Evolutionary conservation across 2,113 vertebrate genomes (phyloP).

Genomic region (Oryzias celebensis): DNA sequence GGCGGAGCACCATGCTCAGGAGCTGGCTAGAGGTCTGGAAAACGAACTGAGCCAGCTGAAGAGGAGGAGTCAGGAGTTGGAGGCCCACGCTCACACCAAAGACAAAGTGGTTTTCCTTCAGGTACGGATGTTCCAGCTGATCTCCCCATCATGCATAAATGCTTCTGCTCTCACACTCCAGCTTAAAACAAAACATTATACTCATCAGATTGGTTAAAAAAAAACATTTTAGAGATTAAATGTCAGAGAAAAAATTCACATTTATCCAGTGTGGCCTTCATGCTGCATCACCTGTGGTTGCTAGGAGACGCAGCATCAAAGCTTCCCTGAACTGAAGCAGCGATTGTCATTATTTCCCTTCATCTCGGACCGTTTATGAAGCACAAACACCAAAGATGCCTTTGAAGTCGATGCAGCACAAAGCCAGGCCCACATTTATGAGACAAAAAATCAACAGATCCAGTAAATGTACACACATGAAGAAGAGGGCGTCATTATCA

Average conservation of each 20-base stretch:
- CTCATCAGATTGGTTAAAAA: neutral
- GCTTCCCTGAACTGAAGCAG: constrained; percentile 18
- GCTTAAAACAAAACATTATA: no score
- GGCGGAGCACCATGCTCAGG: constrained; percentile 71
- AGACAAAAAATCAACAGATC: no score
- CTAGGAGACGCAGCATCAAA: constrained; percentile 41
- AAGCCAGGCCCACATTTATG: no score
- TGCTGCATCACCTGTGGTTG: constrained; percentile 16
- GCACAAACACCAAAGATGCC: constrained; percentile 31
- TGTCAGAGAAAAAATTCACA: no score
- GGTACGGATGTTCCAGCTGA: constrained; percentile 39
- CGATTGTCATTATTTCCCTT: constrained; percentile 18
- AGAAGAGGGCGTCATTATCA: neutral
- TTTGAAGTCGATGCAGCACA: constrained; percentile 36
- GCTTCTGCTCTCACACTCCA: neutral
- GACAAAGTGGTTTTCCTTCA: constrained; percentile 78
- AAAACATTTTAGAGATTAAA: neutral
- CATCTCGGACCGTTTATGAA: constrained; percentile 19
- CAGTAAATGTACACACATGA: neutral
- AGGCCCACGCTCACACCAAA: constrained; percentile 53
- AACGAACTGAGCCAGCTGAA: constrained; percentile 74
- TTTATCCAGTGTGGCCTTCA: neutral
- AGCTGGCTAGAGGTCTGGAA: constrained; percentile 70
- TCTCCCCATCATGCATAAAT: neutral
- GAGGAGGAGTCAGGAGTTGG: constrained; percentile 75